Evolutionary conservation across 2,888 invertebrate species (phyloP).

Genomic region (Orthonevra nobilis): DNA sequence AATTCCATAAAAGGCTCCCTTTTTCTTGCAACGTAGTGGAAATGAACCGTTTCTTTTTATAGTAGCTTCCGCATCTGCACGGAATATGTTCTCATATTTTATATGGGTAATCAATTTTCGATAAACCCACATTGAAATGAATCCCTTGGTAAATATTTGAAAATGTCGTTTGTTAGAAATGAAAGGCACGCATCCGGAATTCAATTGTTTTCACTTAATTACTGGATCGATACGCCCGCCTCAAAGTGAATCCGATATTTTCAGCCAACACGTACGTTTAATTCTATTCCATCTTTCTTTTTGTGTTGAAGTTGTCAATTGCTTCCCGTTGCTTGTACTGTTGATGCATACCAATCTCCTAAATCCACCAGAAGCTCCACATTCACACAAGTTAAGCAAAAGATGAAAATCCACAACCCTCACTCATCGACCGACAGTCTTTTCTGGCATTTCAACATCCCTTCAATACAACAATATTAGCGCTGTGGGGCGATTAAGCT

Average conservation of each 20-base stretch:
- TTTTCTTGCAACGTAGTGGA: no score
- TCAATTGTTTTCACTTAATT: conserved; percentile 25
- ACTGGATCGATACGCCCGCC: conserved; percentile 31
- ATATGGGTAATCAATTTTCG: no score
- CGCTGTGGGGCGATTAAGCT: conserved; percentile 43
- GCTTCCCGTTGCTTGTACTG: conserved; percentile 31
- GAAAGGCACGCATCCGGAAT: background rate
- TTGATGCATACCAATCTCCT: conserved; percentile 44
- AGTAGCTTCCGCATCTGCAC: no score
- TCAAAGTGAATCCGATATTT: conserved; percentile 43
- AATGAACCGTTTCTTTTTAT: no score
- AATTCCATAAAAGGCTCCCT: no score
- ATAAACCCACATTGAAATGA: background rate
- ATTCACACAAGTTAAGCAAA: conserved; percentile 10
- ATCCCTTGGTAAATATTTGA: background rate
- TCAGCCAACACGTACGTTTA: conserved; percentile 37
- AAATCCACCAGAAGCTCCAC: conserved; percentile 46
- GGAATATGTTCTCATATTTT: no score
- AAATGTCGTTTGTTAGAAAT: background rate
- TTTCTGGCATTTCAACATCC: conserved; percentile 30
- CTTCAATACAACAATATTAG: conserved; percentile 32
- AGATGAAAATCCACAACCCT: conserved; percentile 14
- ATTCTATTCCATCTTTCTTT: conserved; percentile 38
- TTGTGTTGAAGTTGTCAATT: conserved; percentile 47
- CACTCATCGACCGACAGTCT: background rate